Evolutionary conservation across 2,888 invertebrate genomes (phyloP), one percentile per base, ranked within the genome.

Genomic region (Fragum fragum): DNA sequence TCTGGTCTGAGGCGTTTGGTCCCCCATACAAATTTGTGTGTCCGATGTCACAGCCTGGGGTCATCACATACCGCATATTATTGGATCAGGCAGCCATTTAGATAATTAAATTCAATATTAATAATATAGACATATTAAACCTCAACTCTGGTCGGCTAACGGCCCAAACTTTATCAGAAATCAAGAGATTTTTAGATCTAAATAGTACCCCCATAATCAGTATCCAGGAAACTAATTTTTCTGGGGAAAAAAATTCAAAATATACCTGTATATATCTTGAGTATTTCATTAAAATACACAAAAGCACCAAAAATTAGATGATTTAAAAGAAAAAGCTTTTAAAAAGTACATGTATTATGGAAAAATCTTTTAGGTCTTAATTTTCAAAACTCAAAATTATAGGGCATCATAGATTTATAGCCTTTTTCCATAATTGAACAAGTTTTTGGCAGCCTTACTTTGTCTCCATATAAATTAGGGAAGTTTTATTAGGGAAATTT

Each of bases 141-240:
- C 28, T 61, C n/a, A 61, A 61, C 28, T 18, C 61, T 18, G 26
- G 61, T 32, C 32, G 61, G 61, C 61, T 61, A n/a, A 28, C 61
- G 18, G 61, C 61, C 32, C 32, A 61, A 32, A 61, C 61, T 29
- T 29, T 32, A 16, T n/a, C 61, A 61, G 61, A 61, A 16, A 32
- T 61, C 16, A 61, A 61, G 32, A 14, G 36, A 18, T 61, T 61
- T 32, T 5, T 61, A 2, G 61, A 61, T 61, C 32, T 61, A 61
- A 61, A 61, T 61, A 7, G 16, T 32, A 29, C 32, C 32, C 18
- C 29, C 14, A 61, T 61, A 3, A 32, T 61, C 7, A 32, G 61
- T 21, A 61, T 61, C 32, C 61, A 61, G 61, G 61, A 61, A 61
- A 61, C 61, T 6, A 29, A 61, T 18, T 61, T 61, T 18, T 32